A percentile compares a stretch with the other conserved stretches of the same genome.
Evolutionary conservation across 2,888 invertebrate species (phyloP).

Genomic region (Clusia tigrina): DNA sequence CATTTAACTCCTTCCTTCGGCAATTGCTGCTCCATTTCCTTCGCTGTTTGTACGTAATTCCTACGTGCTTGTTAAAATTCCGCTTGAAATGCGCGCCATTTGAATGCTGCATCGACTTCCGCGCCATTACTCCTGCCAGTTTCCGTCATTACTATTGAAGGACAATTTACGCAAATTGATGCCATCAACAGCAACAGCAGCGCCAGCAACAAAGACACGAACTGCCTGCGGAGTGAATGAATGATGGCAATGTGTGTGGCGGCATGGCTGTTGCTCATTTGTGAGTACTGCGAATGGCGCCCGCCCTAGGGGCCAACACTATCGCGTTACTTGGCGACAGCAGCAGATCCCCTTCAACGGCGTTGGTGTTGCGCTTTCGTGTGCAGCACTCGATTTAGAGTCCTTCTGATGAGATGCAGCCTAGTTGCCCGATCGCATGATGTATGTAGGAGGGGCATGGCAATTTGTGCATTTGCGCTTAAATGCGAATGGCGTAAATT

Average conservation of each 20-base stretch:
- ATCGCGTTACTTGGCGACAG: no score
- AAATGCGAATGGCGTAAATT: no score
- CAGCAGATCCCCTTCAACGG: no score
- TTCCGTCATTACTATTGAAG: conserved; percentile 57
- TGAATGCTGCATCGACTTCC: conserved; percentile 56
- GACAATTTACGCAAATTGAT: conserved; percentile 60
- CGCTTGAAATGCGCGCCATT: conserved; percentile 32
- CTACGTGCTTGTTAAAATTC: conserved; percentile 2
- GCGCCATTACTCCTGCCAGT: conserved; percentile 56
- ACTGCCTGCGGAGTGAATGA: neutral
- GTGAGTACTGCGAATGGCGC: conserved; percentile 18
- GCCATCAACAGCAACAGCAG: conserved; percentile 46
- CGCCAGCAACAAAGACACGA: neutral
- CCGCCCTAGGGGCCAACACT: no score
- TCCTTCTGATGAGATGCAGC: neutral
- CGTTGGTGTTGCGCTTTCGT: no score
- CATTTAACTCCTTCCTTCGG: neutral
- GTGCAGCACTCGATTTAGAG: conserved; percentile 23
- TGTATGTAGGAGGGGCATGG: no score
- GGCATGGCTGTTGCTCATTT: conserved; percentile 37
- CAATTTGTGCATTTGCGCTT: no score
- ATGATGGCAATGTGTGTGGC: conserved; percentile 3
- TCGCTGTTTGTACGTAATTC: neutral
- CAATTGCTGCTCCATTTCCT: neutral
- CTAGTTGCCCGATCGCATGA: neutral